phyloP scores from a whole-genome alignment of 2,113 vertebrate genomes.

The Hirundichthys speculiger region DNA sequence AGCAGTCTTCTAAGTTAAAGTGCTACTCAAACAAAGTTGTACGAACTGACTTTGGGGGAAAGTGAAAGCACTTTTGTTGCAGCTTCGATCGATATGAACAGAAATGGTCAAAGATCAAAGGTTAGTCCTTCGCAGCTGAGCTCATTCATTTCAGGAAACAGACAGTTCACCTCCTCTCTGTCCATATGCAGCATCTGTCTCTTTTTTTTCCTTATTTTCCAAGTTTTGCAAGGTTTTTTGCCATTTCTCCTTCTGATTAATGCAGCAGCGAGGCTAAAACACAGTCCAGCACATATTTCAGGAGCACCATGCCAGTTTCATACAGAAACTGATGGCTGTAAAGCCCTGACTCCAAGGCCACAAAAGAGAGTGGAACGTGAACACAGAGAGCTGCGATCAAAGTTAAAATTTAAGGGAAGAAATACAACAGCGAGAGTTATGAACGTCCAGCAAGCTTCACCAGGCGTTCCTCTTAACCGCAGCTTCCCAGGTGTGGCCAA shows the following conservation, averaged over 20 bases:
- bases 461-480: background rate
- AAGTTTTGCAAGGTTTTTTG: conserved; percentile 10
- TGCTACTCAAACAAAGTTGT: conserved; percentile 69
- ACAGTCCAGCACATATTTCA: background rate
- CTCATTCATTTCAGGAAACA: conserved; percentile 39
- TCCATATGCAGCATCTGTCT: conserved; percentile 33
- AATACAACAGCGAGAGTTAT: background rate
- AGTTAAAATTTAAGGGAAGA: background rate
- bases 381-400: background rate
- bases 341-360: background rate
- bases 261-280: background rate
- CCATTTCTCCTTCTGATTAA: background rate
- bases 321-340: background rate
- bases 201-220: conserved; percentile 15
- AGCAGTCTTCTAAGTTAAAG: conserved; percentile 55
- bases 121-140: conserved; percentile 24
- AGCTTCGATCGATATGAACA: too few relatives aligned
- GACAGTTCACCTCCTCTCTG: conserved; percentile 41
- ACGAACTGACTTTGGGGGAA: conserved; percentile 72
- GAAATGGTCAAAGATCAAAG: too few relatives aligned
- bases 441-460: background rate
- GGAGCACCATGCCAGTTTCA: background rate
- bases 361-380: background rate
- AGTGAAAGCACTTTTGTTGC: conserved; percentile 51
- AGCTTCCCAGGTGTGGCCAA: background rate